Conservation (phyloP, 2,888 invertebrate species). For the Meteorus cinctellus region DNA sequence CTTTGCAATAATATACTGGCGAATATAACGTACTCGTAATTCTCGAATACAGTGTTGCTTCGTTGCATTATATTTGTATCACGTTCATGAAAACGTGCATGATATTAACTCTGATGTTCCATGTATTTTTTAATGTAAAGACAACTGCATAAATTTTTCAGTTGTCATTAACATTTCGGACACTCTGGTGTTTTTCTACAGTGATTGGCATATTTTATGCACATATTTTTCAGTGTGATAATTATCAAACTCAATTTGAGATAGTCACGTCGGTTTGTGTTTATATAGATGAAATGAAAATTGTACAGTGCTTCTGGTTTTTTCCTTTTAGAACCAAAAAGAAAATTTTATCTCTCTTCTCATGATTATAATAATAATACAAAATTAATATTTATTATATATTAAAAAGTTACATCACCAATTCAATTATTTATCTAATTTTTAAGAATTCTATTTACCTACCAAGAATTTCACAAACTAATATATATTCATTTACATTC, state of each 20-base stretch:
- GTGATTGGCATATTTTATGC: background rate
- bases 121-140: background rate
- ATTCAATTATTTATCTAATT: too few relatives aligned
- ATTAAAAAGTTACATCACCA: too few relatives aligned
- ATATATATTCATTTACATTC: too few relatives aligned
- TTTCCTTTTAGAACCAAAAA: too few relatives aligned
- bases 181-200: background rate
- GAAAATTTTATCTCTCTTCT: too few relatives aligned
- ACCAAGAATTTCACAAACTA: too few relatives aligned
- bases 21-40: conserved; percentile 8
- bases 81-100: background rate
- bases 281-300: too few relatives aligned
- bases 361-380: background rate
- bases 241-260: conserved; percentile 8
- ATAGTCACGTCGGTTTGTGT: background rate
- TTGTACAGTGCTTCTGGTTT: too few relatives aligned
- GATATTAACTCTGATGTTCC: conserved; percentile 4
- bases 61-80: background rate
- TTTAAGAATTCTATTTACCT: too few relatives aligned
- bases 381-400: too few relatives aligned
- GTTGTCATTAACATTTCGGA: background rate
- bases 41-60: conserved; percentile 7
- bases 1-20: background rate
- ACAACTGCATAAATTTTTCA: background rate
- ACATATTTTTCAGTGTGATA: background rate